Percentiles rank a stretch among this genome's conserved stretches.
Conservation (phyloP, 2,113 vertebrate species). For the Austrofundulus limnaeus region DNA sequence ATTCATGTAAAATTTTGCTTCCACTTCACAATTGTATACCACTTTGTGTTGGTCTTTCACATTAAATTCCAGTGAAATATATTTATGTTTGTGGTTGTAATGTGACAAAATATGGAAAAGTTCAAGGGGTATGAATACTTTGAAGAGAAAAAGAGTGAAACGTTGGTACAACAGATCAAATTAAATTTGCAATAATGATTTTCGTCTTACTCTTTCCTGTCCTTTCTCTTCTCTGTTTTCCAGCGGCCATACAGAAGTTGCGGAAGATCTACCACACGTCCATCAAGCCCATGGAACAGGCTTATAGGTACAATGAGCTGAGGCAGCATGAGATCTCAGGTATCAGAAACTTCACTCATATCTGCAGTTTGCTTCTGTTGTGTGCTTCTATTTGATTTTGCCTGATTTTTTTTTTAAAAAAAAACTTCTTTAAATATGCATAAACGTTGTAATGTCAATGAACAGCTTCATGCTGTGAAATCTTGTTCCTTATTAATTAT, state of each 20-base stretch:
- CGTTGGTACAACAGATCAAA: too few relatives aligned
- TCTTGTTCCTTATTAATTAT: neutral
- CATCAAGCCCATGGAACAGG: slow-evolving; percentile 96
- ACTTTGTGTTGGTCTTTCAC: too few relatives aligned
- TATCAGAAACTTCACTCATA: slow-evolving; percentile 56
- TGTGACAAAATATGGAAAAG: too few relatives aligned
- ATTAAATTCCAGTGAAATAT: too few relatives aligned
- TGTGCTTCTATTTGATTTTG: slow-evolving; percentile 39
- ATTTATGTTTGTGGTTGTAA: too few relatives aligned
- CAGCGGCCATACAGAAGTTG: slow-evolving; percentile 87
- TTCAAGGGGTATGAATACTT: too few relatives aligned
- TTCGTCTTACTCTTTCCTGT: too few relatives aligned
- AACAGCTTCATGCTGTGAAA: too few relatives aligned
- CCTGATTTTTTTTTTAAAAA: slow-evolving; percentile 17
- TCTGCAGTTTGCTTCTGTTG: slow-evolving; percentile 18
- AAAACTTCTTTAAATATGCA: neutral
- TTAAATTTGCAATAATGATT: neutral
- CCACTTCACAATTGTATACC: too few relatives aligned
- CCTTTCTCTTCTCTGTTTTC: slow-evolving; percentile 6
- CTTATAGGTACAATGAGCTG: slow-evolving; percentile 97
- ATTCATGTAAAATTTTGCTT: too few relatives aligned
- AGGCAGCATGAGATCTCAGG: slow-evolving; percentile 98
- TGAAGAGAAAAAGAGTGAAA: too few relatives aligned
- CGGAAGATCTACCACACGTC: slow-evolving; percentile 93
- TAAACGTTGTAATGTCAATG: too few relatives aligned